phyloP scores from a whole-genome alignment of 2,797 vertebrate genomes.

The Holocentrus rufus region DNA sequence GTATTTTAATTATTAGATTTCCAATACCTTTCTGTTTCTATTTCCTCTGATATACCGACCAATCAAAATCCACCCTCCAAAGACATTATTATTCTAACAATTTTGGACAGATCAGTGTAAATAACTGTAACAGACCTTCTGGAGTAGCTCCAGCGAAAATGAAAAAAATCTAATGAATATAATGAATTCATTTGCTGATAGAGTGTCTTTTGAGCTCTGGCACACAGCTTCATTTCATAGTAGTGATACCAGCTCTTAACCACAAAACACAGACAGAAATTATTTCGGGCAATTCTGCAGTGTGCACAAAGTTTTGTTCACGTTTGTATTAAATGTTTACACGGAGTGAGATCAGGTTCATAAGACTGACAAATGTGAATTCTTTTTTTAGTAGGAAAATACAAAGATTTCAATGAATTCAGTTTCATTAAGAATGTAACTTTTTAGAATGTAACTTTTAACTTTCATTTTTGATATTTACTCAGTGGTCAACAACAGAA shows the following conservation, averaged over 20 bases:
- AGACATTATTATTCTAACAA: no score
- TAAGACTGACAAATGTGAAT: no score
- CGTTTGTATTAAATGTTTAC: not conserved
- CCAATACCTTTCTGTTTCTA: no score
- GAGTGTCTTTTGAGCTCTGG: constrained; percentile 19
- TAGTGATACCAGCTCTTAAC: not conserved
- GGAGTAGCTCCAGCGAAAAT: not conserved
- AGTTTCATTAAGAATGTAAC: no score
- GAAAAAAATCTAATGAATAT: constrained; percentile 7
- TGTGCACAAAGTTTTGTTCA: constrained; percentile 13
- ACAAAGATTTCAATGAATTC: no score
- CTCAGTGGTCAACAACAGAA: not conserved
- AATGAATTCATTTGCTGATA: not conserved
- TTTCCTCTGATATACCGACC: no score
- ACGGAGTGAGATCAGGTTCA: not conserved
- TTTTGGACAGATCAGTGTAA: not conserved
- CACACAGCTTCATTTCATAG: constrained; percentile 29
- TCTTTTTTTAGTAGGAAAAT: not conserved
- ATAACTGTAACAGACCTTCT: not conserved
- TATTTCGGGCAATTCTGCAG: constrained; percentile 3
- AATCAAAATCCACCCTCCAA: no score
- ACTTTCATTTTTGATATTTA: not conserved
- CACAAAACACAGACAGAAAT: constrained; percentile 22
- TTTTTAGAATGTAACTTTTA: no score
- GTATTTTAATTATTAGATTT: no score